phyloP scores from a whole-genome alignment of 1,140 invertebrate species.

The Theocolax elegans region DNA sequence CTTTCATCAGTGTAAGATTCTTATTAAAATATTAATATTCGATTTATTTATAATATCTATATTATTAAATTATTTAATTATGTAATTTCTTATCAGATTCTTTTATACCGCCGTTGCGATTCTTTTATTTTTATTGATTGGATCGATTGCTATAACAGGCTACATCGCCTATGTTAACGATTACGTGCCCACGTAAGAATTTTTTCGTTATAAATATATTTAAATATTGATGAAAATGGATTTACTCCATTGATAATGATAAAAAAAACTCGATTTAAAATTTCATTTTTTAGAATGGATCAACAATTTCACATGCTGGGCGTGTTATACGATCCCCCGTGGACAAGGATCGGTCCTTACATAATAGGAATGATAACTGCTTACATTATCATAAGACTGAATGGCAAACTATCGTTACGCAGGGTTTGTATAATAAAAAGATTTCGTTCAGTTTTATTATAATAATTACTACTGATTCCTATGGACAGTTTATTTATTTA shows the following conservation, averaged over 20 bases:
- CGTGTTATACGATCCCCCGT: slow-evolving; percentile 66
- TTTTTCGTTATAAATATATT: too few relatives aligned
- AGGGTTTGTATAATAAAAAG: slow-evolving; percentile 51
- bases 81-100: slow-evolving; percentile 53
- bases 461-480: too few relatives aligned
- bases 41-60: neutral
- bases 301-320: slow-evolving; percentile 59
- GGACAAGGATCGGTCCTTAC: slow-evolving; percentile 68
- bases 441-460: too few relatives aligned
- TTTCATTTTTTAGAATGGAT: slow-evolving; percentile 56
- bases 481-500: too few relatives aligned
- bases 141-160: slow-evolving; percentile 54
- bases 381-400: slow-evolving; percentile 59
- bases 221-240: too few relatives aligned
- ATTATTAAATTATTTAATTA: neutral
- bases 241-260: neutral
- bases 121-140: slow-evolving; percentile 50
- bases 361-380: slow-evolving; percentile 65
- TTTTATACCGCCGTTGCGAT: slow-evolving; percentile 54
- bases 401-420: slow-evolving; percentile 57
- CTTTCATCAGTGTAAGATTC: slow-evolving; percentile 68
- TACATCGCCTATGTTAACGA: slow-evolving; percentile 59
- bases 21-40: neutral
- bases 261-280: neutral
- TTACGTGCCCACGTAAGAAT: slow-evolving; percentile 65